These are phyloP conservation scores for Yoshiicerus persimilis DNA, from an alignment of 1,140 invertebrate genomes.

Conservation along the genomic window DNA sequence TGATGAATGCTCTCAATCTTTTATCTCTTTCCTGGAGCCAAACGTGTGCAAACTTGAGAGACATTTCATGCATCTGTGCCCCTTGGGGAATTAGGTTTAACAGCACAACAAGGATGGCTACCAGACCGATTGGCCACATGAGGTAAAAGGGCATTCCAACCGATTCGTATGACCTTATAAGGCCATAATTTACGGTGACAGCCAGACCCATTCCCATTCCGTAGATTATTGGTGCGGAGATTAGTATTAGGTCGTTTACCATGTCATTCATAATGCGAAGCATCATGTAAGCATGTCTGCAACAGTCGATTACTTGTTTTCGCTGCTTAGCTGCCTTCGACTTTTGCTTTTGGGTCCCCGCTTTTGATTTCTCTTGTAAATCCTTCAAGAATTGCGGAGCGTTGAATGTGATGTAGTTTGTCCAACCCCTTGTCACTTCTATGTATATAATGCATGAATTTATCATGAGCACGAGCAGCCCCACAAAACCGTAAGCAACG, in stretches of 20 bases:
- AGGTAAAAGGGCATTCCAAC: not conserved
- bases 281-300: not conserved
- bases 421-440: not conserved
- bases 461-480: not conserved
- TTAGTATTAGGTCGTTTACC: not conserved
- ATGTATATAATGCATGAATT: not conserved
- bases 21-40: not conserved
- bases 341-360: not conserved
- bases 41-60: not conserved
- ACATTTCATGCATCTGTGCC: not conserved
- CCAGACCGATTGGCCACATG: not conserved
- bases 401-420: not conserved
- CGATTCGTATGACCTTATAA: not conserved
- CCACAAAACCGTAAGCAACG: not conserved
- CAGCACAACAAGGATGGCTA: not conserved
- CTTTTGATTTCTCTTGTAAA: not conserved
- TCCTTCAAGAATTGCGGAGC: not conserved
- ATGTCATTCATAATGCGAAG: not conserved
- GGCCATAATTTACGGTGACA: not conserved
- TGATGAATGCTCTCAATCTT: not conserved
- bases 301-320: not conserved
- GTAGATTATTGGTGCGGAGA: not conserved
- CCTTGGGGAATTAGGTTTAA: not conserved
- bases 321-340: not conserved
- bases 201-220: not conserved